These are phyloP conservation scores for Cardinalis cardinalis DNA, from an alignment of 2,113 vertebrate species.

Conservation along the genomic window DNA sequence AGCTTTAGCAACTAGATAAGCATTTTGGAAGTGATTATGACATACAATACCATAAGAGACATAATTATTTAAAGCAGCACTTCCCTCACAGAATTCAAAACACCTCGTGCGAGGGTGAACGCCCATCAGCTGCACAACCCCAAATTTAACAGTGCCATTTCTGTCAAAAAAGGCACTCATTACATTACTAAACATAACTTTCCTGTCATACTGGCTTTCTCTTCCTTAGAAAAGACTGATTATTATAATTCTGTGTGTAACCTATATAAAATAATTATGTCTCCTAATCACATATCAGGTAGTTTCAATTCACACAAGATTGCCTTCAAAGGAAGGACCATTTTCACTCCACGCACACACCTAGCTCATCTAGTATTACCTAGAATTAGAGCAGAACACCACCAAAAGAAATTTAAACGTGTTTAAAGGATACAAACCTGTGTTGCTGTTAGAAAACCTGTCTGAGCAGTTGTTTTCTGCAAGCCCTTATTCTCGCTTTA, in stretches of 20 bases:
- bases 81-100: background rate
- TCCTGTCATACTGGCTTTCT: background rate
- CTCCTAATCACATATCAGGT: background rate
- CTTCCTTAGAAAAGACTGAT: background rate
- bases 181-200: background rate
- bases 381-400: background rate
- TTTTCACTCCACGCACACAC: background rate
- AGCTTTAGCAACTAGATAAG: background rate
- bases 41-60: background rate
- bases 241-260: constrained; percentile 15
- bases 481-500: background rate
- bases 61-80: background rate
- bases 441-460: background rate
- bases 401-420: background rate
- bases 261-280: constrained; percentile 6
- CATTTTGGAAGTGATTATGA: background rate
- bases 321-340: background rate
- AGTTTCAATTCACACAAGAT: background rate
- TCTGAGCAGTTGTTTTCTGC: background rate
- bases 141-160: background rate
- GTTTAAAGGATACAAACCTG: background rate
- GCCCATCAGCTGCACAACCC: background rate
- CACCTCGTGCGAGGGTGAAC: background rate
- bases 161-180: background rate
- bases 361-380: background rate